A percentile compares a stretch with the other conserved stretches of the same genome.
Conservation (phyloP, 2,888 invertebrate species). For the Metellina segmentata region DNA sequence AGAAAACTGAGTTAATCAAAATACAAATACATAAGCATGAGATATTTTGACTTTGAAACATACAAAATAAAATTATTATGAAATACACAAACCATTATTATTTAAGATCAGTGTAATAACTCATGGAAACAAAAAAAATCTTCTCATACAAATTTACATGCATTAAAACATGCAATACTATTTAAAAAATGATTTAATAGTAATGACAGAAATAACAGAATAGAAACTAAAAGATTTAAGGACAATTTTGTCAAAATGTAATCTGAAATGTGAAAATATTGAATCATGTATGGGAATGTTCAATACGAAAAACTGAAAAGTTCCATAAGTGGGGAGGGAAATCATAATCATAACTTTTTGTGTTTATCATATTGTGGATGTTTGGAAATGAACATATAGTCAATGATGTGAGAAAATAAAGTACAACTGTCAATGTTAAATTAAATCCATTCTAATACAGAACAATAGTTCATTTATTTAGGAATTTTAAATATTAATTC, state of each 20-base stretch:
- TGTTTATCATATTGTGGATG: no score
- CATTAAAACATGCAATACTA: background rate
- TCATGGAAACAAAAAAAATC: background rate
- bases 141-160: no score
- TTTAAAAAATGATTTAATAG: background rate
- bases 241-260: background rate
- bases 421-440: no score
- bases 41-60: background rate
- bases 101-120: background rate
- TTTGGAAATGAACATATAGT: no score
- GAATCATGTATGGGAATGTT: background rate
- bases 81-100: background rate
- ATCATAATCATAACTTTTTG: no score
- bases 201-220: background rate
- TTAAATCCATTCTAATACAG: no score
- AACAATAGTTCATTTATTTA: no score
- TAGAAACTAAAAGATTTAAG: background rate
- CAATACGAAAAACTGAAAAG: background rate
- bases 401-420: no score
- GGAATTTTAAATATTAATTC: no score
- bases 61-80: background rate
- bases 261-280: background rate
- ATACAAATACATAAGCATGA: background rate
- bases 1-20: background rate
- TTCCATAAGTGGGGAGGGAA: background rate